Evolutionary conservation across 2,797 vertebrate genomes (phyloP).

Genomic region (Vipera ursinii): DNA sequence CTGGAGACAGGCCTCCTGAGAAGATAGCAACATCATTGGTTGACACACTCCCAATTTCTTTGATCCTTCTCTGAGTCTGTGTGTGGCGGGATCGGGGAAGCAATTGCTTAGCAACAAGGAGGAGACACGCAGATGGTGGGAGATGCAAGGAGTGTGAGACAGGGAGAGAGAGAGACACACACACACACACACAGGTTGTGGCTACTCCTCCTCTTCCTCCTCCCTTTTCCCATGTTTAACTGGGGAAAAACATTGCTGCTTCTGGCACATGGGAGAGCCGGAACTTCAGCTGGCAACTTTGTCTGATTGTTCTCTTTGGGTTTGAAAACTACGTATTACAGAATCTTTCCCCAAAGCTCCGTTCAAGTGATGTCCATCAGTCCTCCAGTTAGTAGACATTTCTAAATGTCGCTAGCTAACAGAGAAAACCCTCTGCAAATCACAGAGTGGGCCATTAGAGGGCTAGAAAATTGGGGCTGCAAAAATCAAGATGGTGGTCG

Average conservation of each 20-base stretch:
- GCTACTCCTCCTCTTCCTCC: neutral
- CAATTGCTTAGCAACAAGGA: slow-evolving; percentile 25
- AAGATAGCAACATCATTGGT: neutral
- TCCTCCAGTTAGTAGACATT: neutral
- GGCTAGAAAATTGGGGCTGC: neutral
- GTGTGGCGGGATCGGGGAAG: neutral
- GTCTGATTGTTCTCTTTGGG: neutral
- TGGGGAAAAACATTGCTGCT: neutral
- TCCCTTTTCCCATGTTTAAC: neutral
- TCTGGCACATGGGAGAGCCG: neutral
- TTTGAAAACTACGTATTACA: neutral
- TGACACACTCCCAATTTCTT: neutral
- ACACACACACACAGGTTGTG: neutral
- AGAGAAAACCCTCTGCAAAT: neutral
- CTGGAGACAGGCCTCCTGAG: neutral
- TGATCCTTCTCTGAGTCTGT: neutral
- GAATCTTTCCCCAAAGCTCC: neutral
- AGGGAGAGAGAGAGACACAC: neutral
- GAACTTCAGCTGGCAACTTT: neutral
- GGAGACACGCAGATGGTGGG: neutral
- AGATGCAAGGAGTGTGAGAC: neutral
- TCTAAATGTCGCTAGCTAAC: neutral
- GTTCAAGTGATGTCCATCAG: neutral
- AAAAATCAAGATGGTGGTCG: neutral
- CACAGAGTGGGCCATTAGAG: neutral